These are phyloP conservation scores for Theonella swinhoei DNA, from an alignment of 37 sponge, comb jelly and placozoan genomes.

Conservation along the genomic window DNA sequence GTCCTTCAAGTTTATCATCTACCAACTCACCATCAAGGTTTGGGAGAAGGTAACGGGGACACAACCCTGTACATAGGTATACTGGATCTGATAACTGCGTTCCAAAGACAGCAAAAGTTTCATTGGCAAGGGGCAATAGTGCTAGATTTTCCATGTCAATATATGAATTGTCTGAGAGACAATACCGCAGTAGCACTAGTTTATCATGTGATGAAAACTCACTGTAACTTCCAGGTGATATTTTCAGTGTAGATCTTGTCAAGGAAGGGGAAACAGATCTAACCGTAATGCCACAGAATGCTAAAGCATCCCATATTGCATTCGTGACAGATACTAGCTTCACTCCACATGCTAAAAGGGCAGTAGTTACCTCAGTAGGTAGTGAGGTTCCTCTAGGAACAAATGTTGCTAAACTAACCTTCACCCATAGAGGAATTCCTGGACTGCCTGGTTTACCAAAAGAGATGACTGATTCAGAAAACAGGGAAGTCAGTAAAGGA, in stretches of 20 bases:
- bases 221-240: constrained; percentile 4
- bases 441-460: neutral
- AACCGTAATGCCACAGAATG: neutral
- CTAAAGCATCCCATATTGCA: constrained; percentile 14
- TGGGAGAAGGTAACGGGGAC: constrained; percentile 27
- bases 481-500: neutral
- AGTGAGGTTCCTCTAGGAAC: neutral
- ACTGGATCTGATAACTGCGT: neutral
- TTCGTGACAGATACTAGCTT: constrained; percentile 19
- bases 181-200: constrained; percentile 41
- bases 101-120: constrained; percentile 37
- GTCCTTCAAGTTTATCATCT: neutral
- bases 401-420: neutral
- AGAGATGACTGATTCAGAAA: neutral
- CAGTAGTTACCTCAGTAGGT: neutral
- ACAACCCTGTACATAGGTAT: constrained; percentile 31
- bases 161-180: constrained; percentile 40
- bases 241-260: neutral
- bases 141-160: constrained; percentile 23
- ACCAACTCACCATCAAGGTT: constrained; percentile 18
- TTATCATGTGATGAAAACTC: constrained; percentile 6
- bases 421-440: neutral
- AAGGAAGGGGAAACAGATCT: constrained; percentile 24
- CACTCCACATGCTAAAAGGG: constrained; percentile 29
- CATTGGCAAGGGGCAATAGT: constrained; percentile 53